Evolutionary conservation across 2,113 vertebrate genomes (phyloP).

Genomic region (Pangasianodon gigas): DNA sequence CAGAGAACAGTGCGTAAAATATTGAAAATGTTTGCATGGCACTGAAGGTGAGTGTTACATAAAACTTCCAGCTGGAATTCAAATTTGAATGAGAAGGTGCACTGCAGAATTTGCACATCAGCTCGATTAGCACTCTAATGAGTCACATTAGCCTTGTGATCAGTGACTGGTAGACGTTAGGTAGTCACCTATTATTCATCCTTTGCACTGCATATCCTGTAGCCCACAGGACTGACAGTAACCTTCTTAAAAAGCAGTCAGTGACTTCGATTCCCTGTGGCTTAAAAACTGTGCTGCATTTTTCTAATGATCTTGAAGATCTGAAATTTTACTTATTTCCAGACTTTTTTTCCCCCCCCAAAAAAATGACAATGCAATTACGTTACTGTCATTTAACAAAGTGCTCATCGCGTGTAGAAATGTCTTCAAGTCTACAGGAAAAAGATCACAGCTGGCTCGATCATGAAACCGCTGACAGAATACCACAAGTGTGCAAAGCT

Average conservation of each 20-base stretch:
- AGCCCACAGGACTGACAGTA: neutral
- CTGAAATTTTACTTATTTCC: neutral
- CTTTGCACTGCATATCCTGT: neutral
- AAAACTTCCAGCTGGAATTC: neutral
- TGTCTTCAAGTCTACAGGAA: neutral
- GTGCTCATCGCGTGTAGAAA: neutral
- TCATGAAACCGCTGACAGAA: neutral
- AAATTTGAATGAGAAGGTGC: neutral
- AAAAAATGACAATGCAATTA: neutral
- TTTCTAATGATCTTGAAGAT: too few relatives aligned
- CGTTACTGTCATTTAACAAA: neutral
- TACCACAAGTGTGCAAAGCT: neutral
- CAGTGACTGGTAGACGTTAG: neutral
- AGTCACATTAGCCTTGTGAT: neutral
- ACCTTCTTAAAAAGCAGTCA: slow-evolving; percentile 1
- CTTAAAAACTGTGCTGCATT: neutral
- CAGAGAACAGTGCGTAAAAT: neutral
- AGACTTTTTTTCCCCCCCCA: too few relatives aligned
- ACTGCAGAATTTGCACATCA: neutral
- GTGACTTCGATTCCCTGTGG: neutral
- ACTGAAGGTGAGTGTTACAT: neutral
- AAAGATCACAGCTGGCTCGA: neutral
- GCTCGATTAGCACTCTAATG: neutral
- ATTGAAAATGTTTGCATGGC: slow-evolving; percentile 1
- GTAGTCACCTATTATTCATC: neutral